Evolutionary conservation across 2,113 vertebrate genomes (phyloP), one percentile per base, ranked within the genome.

Genomic region (Cyanistes caeruleus): DNA sequence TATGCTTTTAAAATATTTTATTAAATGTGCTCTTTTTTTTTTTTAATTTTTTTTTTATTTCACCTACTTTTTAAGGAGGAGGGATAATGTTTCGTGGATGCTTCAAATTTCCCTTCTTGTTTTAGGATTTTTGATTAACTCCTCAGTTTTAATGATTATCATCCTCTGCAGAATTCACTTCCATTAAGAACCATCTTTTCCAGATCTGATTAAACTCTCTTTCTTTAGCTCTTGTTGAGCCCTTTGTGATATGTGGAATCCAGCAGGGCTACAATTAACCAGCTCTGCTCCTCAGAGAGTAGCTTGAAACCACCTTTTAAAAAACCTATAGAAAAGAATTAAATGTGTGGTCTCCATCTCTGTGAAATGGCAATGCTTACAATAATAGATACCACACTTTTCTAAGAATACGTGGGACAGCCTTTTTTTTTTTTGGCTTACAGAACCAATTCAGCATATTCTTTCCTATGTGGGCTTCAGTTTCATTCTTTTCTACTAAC

Each of bases 131-230:
- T 95, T 95, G 75, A 97, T 97, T 93, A 97, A 96, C 95, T 96
- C 73, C 93, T 97, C 92, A 95, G 65, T 92, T 96, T 97, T 97
- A 97, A 97, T 96, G 95, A 97, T 97, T 93, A 96, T 95, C 93
- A 91, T 95, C 87, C 96, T 96, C 96, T 94, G 82, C 94, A 95
- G 96, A 97, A 94, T 97, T 97, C 95, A 79, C 79, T 96, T 97
- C 96, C 94, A 97, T 97, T 97, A 95, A 96, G 95, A 96, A 39
- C 51, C 92, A 95, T 93, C 95, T 95, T 97, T 97, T 94, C 89
- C 89, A 96, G 81, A 92, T 92, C 94, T 96, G 96, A 97, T 97
- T 97, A 96, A 97, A 94, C 88, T 94, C 92, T 81, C 93, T 96
- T 97, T 92, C 93, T 97, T 97, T 96, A 94, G 95, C 91, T 97